These are phyloP conservation scores for Xenus cinereus DNA, from an alignment of 2,113 vertebrate species.

Conservation along the genomic window DNA sequence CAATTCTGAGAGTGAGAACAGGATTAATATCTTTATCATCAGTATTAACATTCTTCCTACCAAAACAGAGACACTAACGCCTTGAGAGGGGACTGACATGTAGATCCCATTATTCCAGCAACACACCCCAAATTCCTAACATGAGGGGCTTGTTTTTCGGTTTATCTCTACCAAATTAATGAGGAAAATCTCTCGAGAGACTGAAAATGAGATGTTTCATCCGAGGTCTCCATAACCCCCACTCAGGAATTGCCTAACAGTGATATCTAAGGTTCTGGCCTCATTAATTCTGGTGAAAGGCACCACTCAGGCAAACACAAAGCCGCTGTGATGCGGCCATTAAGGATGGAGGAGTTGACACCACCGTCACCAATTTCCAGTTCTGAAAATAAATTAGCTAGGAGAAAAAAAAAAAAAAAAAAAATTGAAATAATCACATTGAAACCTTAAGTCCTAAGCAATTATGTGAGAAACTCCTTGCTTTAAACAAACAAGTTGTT, in stretches of 20 bases:
- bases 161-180: neutral
- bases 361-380: neutral
- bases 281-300: neutral
- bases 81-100: rapidly evolving
- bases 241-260: neutral
- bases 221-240: neutral
- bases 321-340: neutral
- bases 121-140: neutral
- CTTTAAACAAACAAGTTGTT: neutral
- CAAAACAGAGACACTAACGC: neutral
- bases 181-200: neutral
- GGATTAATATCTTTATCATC: neutral
- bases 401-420: neutral
- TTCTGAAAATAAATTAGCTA: neutral
- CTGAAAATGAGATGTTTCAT: neutral
- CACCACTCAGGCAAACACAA: neutral
- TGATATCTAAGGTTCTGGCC: neutral
- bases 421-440: neutral
- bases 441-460: neutral
- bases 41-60: neutral
- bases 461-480: neutral
- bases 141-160: neutral
- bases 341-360: neutral
- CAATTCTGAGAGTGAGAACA: neutral
- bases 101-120: neutral